Percentiles rank a stretch among this genome's conserved stretches.
Conservation (phyloP, 2,888 invertebrate species). For the Belgica antarctica region DNA sequence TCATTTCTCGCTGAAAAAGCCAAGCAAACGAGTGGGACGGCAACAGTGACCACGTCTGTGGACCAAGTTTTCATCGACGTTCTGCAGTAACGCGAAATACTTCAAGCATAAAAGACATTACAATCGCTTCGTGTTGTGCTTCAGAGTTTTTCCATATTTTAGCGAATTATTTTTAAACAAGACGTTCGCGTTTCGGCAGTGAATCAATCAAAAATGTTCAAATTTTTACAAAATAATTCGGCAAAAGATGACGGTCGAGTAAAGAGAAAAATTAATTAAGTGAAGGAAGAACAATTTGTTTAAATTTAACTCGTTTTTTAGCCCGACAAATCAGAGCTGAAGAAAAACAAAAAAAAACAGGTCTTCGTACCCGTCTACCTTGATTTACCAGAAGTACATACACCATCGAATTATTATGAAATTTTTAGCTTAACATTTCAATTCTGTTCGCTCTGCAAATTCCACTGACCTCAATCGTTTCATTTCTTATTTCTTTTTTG, state of each 20-base stretch:
- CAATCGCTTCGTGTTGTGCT: background rate
- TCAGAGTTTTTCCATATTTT: background rate
- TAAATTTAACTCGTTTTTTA: constrained; percentile 19
- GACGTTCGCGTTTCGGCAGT: background rate
- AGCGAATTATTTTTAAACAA: background rate
- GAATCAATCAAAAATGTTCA: constrained; percentile 35
- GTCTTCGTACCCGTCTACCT: constrained; percentile 29
- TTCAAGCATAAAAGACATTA: background rate
- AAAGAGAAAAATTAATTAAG: too few species aligned
- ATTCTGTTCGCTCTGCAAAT: constrained; percentile 13
- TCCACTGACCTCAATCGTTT: constrained; percentile 25
- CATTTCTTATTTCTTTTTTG: too few species aligned
- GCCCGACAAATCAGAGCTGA: constrained; percentile 25
- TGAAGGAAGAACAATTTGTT: too few species aligned
- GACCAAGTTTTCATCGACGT: background rate
- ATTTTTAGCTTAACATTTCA: constrained; percentile 17
- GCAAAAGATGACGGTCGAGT: constrained; percentile 35
- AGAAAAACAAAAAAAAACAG: constrained; percentile 36
- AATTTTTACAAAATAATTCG: constrained; percentile 38
- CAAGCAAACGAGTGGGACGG: background rate
- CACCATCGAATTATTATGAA: background rate
- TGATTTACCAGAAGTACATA: constrained; percentile 44
- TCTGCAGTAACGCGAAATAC: constrained; percentile 7
- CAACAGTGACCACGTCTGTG: background rate
- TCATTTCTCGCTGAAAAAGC: too few species aligned